These are phyloP conservation scores for Chaetura pelagica DNA, from an alignment of 2,113 vertebrate species.

Conservation along the genomic window DNA sequence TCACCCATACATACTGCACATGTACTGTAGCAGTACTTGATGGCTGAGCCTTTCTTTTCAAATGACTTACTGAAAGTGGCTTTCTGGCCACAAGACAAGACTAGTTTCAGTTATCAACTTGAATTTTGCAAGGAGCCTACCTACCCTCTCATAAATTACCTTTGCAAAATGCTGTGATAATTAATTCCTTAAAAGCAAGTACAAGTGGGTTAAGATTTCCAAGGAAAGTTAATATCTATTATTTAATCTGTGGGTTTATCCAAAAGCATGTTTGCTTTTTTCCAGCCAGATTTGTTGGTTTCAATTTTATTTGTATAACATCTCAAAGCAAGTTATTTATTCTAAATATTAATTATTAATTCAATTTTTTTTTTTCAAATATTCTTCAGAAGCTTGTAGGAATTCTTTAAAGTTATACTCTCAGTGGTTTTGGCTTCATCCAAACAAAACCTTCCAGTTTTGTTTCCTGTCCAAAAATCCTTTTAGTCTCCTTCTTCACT, in stretches of 20 bases:
- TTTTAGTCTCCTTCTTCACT: background rate
- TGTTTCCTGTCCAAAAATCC: background rate
- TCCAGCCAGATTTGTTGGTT: background rate
- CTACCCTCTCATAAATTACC: slow-evolving; percentile 20
- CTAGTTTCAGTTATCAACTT: slow-evolving; percentile 12
- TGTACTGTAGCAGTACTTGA: background rate
- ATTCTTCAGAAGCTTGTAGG: background rate
- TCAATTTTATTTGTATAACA: background rate
- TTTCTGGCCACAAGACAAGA: slow-evolving; percentile 31
- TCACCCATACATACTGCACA: background rate
- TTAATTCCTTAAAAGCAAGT: slow-evolving; percentile 35
- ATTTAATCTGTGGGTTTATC: slow-evolving; percentile 21
- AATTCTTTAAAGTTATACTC: background rate
- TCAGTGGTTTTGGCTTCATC: background rate
- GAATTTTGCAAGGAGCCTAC: slow-evolving; percentile 16
- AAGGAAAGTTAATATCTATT: slow-evolving; percentile 7
- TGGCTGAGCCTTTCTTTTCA: slow-evolving; percentile 14
- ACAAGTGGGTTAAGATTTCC: slow-evolving; percentile 9
- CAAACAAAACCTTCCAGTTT: slow-evolving; percentile 12
- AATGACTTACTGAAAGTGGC: slow-evolving; percentile 12
- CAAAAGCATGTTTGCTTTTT: slow-evolving; percentile 14
- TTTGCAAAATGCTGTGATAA: background rate
- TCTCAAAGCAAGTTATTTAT: background rate
- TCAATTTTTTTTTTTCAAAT: slow-evolving; percentile 29
- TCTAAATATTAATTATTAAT: background rate